These are phyloP conservation scores for Abrostola triplasia DNA, from an alignment of 2,888 invertebrate species.

Conservation along the genomic window DNA sequence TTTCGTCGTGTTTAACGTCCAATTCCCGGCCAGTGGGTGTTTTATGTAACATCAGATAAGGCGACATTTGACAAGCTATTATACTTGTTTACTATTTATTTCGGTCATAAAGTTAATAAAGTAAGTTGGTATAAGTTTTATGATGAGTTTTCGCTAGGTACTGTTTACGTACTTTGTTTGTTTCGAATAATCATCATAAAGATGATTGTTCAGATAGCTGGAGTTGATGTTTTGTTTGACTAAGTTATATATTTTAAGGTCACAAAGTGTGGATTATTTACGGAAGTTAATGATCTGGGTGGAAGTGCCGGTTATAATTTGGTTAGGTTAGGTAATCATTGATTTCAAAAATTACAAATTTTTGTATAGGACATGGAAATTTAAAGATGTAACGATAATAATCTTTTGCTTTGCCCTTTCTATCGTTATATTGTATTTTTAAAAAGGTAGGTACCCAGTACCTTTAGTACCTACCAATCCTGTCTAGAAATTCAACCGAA, in stretches of 20 bases:
- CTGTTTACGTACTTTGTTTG: slow-evolving; percentile 34
- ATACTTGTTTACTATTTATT: slow-evolving; percentile 56
- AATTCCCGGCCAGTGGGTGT: slow-evolving; percentile 9
- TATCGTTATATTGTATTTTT: no score
- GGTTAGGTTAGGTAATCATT: not conserved
- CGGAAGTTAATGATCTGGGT: no score
- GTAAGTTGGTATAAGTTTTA: slow-evolving; percentile 39
- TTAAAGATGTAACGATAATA: not conserved
- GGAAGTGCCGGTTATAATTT: no score
- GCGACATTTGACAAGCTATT: slow-evolving; percentile 49
- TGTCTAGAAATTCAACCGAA: no score
- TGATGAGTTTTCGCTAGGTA: slow-evolving; percentile 42
- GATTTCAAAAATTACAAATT: not conserved
- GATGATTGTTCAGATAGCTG: slow-evolving; percentile 44
- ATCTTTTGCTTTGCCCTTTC: not conserved
- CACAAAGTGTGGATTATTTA: slow-evolving; percentile 1
- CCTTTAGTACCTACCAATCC: no score
- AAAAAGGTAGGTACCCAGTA: no score
- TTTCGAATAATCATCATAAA: slow-evolving; percentile 29
- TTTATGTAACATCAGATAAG: slow-evolving; percentile 59
- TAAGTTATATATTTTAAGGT: slow-evolving; percentile 12
- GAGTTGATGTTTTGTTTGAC: slow-evolving; percentile 15
- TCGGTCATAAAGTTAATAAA: slow-evolving; percentile 52
- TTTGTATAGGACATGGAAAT: not conserved
- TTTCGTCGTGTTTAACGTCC: not conserved